A percentile compares a stretch with the other conserved stretches of the same genome.
Evolutionary conservation across 2,888 invertebrate genomes (phyloP).

Genomic region (Athetis lepigone): DNA sequence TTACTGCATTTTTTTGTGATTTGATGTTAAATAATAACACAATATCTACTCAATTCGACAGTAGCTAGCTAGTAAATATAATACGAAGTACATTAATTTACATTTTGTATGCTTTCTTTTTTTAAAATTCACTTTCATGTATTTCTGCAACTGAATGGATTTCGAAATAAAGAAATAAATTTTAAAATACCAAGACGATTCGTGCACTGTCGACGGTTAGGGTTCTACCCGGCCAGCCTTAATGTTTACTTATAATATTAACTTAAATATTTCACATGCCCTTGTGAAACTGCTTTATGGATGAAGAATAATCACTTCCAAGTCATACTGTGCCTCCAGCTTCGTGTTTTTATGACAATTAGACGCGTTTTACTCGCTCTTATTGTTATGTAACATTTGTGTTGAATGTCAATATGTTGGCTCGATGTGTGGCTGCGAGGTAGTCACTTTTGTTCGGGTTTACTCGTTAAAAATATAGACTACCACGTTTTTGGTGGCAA

Average conservation of each 20-base stretch:
- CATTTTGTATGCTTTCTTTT: no score
- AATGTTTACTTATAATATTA: constrained; percentile 90
- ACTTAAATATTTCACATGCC: constrained; percentile 90
- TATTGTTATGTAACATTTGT: constrained; percentile 81
- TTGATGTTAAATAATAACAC: constrained; percentile 21
- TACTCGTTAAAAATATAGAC: constrained; percentile 88
- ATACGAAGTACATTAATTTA: not conserved
- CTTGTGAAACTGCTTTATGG: constrained; percentile 90
- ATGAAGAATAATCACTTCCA: constrained; percentile 89
- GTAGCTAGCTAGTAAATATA: no score
- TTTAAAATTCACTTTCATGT: no score
- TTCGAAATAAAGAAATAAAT: not conserved
- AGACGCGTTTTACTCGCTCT: constrained; percentile 86
- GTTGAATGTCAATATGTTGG: constrained; percentile 80
- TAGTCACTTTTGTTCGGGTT: constrained; percentile 77
- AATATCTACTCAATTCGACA: not conserved
- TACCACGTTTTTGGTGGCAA: constrained; percentile 85
- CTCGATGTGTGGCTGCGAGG: constrained; percentile 71
- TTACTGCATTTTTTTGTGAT: constrained; percentile 7
- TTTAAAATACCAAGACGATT: constrained; percentile 74
- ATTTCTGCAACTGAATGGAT: no score
- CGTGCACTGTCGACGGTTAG: constrained; percentile 58
- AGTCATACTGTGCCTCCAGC: constrained; percentile 84
- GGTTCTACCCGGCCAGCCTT: constrained; percentile 73
- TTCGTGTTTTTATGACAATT: constrained; percentile 89